Evolutionary conservation across 2,888 invertebrate genomes (phyloP), one percentile per base, ranked within the genome.

Genomic region (Epinotia demarniana): DNA sequence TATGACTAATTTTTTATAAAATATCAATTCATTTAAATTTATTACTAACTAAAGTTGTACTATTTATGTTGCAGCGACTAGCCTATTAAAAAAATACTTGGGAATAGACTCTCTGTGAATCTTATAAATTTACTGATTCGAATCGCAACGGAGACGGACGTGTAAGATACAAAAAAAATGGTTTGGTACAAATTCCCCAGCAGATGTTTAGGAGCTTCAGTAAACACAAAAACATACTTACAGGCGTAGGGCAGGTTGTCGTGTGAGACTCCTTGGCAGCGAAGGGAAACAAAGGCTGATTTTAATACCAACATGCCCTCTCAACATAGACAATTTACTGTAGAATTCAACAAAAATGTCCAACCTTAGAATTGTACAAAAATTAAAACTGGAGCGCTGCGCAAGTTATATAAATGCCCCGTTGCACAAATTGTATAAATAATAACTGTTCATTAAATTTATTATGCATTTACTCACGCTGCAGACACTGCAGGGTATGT

Each of bases 171-270:
- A 8, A 1, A 11, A 23, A 23, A 43, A 69, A 23, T 23, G 11
- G 23, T 69, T 69, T 69, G 69, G 69, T 46, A 60, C 43, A 69
- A 27, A 23, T n/a, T n/a, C 23, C 3, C 3, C 4, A 49, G 5
- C 16, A 58, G 46, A 46, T 46, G 46, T 27, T 46, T 27, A n/a
- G 69, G 69, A 6, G 23, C 1, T 69, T 46, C 13, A 5, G 58
- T 69, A 27, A 60, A 69, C 80, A 79, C 78, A 80, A 78, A 75
- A 74, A 79, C 77, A 91, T 94, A 95, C 95, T 95, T 94, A 95
- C 95, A 95, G 90, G 95, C 94, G 88, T 95, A 95, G 80, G 95
- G 94, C 87, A 95, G 94, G 91, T 92, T 95, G 92, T 95, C 95
- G 89, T 95, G 95, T 83, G 95, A 95, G 81, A 95, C 94, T 94